phyloP scores from a whole-genome alignment of 2,113 vertebrate species.

The Manacus vitellinus region DNA sequence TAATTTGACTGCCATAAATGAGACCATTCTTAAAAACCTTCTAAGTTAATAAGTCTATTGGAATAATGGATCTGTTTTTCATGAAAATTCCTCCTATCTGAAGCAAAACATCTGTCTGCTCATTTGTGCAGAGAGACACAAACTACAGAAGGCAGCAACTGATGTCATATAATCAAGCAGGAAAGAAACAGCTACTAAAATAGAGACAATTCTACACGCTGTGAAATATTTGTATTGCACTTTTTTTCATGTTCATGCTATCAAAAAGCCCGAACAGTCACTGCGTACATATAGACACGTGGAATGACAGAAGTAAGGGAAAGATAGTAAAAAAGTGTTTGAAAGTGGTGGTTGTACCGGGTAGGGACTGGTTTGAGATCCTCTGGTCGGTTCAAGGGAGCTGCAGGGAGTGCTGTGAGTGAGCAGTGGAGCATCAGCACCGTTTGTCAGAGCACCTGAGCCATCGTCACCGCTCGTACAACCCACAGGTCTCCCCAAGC shows the following conservation, averaged over 20 bases:
- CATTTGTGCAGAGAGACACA: not conserved
- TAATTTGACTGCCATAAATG: conserved; percentile 11
- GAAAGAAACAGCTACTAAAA: not conserved
- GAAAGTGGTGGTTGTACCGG: not conserved
- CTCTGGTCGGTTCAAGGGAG: not conserved
- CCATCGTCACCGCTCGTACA: not conserved
- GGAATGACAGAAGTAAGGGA: not conserved
- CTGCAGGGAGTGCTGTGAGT: no score
- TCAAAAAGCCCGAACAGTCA: not conserved
- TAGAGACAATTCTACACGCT: not conserved
- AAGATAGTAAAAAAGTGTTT: not conserved
- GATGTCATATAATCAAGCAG: not conserved
- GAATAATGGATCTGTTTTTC: not conserved
- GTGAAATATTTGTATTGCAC: not conserved
- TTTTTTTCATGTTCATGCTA: not conserved
- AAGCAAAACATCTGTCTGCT: not conserved
- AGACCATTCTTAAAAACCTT: not conserved
- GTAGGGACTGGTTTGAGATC: not conserved
- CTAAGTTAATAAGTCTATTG: not conserved
- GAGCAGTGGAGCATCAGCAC: not conserved
- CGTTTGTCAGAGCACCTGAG: not conserved
- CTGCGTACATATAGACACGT: not conserved
- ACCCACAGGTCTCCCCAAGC: not conserved
- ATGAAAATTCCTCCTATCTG: not conserved
- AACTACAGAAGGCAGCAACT: not conserved